Evolutionary conservation across 2,113 vertebrate genomes (phyloP).

Genomic region (Salvator merianae): DNA sequence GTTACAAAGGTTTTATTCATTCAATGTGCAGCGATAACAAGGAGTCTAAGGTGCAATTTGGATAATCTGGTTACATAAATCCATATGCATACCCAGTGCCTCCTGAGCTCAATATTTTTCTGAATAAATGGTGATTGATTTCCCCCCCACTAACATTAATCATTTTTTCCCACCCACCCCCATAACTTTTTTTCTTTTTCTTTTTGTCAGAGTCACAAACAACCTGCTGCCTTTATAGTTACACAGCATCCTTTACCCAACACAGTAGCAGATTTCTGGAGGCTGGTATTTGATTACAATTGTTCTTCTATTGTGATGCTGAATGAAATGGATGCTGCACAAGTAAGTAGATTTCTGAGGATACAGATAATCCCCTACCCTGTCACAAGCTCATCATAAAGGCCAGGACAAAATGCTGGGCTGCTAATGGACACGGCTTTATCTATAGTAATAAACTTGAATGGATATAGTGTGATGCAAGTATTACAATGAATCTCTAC

Average conservation of each 20-base stretch:
- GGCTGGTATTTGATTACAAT: slow-evolving; percentile 98
- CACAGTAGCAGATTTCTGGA: slow-evolving; percentile 96
- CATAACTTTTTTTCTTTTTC: too few relatives aligned
- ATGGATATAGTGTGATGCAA: too few relatives aligned
- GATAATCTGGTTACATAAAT: slow-evolving; percentile 71
- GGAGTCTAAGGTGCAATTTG: slow-evolving; percentile 62
- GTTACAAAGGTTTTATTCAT: slow-evolving; percentile 69
- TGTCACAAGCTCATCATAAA: too few relatives aligned
- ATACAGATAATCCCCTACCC: not conserved
- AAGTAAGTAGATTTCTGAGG: slow-evolving; percentile 73
- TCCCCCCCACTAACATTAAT: slow-evolving; percentile 46
- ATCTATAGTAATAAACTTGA: too few relatives aligned
- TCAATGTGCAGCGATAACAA: slow-evolving; percentile 58
- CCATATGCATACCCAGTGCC: slow-evolving; percentile 56
- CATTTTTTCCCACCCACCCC: slow-evolving; percentile 16
- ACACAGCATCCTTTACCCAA: slow-evolving; percentile 97
- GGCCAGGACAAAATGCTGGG: too few relatives aligned
- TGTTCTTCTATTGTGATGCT: slow-evolving; percentile 98
- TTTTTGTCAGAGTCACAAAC: slow-evolving; percentile 93
- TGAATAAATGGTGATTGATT: slow-evolving; percentile 60
- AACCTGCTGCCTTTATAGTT: slow-evolving; percentile 97
- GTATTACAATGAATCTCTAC: too few relatives aligned
- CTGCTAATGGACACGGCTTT: too few relatives aligned
- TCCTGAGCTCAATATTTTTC: slow-evolving; percentile 47
- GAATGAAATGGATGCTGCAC: slow-evolving; percentile 94